phyloP scores from a whole-genome alignment of 2,888 invertebrate species.

The Eupithecia tripunctaria region DNA sequence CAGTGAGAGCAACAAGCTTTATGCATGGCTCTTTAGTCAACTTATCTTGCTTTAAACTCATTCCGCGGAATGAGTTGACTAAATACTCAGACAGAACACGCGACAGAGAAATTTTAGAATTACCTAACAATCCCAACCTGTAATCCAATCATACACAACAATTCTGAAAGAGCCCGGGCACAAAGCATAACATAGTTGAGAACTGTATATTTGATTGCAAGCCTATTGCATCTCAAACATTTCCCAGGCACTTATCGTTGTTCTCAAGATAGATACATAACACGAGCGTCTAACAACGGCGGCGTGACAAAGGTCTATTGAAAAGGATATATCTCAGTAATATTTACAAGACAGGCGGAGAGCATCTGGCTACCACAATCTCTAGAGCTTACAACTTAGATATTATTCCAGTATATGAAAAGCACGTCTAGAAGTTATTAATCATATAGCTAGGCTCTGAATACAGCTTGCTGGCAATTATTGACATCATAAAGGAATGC shows the following conservation, averaged over 20 bases:
- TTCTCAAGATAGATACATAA: background rate
- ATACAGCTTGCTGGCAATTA: background rate
- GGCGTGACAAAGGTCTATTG: background rate
- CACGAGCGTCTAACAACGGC: background rate
- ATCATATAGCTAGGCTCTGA: background rate
- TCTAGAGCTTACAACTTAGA: slow-evolving; percentile 21
- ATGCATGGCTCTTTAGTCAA: no score
- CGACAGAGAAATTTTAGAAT: background rate
- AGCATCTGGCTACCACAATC: slow-evolving; percentile 20
- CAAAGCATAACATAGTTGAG: background rate
- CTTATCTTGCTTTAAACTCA: no score
- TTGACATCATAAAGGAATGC: background rate
- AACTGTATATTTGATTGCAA: slow-evolving; percentile 2
- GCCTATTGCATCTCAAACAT: slow-evolving; percentile 1
- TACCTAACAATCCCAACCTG: background rate
- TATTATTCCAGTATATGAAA: slow-evolving; percentile 22
- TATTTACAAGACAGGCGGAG: slow-evolving; percentile 6
- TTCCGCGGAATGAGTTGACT: no score
- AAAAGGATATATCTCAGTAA: background rate
- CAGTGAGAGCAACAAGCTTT: background rate
- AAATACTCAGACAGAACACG: background rate
- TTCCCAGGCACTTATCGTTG: background rate
- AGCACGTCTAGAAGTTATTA: slow-evolving; percentile 20
- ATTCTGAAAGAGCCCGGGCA: background rate
- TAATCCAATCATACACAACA: background rate